Evolutionary conservation across 2,888 invertebrate species (phyloP), one percentile per base, ranked within the genome.

Genomic region (Abrostola tripartita): DNA sequence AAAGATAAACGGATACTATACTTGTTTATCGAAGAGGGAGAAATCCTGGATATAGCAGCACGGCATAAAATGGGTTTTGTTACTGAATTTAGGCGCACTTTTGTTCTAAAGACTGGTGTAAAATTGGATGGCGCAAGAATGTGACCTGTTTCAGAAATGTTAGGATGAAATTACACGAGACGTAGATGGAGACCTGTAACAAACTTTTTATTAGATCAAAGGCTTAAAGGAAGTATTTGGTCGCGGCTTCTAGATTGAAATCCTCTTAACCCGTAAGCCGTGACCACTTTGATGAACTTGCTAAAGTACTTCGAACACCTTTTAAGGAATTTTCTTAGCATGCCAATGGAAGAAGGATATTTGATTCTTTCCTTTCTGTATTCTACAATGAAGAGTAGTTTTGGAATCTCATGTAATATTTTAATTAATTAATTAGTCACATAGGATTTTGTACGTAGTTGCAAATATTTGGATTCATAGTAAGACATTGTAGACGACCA

Each of bases 241-340:
- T 47, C 44, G 35, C 37, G 38, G 38, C 49, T 55, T 24, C 6
- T 49, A 44, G 35, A 50, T 55, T 49, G 66, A 62, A 74, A 73
- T 53, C 68, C 61, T 47, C 51, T 75, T 64, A 68, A 51, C 58
- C 67, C 41, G 12, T 47, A 64, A 65, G 58, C 58, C 61, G 49
- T 42, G 60, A 58, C 63, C 67, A 56, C 52, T 68, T 64, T 51
- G 56, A 65, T 47, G 12, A 71, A 71, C 56, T 74, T 75, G 11
- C 6, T 24, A n/a, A 58, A 60, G 41, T 58, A 37, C 38, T 66
- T 52, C n/a, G 36, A 67, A 53, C 52, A 35, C 52, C 35, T 52
- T 58, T 38, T 51, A 65, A 37, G 47, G 53, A 49, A 53, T 57
- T 62, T 58, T 35, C n/a, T 9, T 38, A 35, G 12, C 12, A 55